These are phyloP conservation scores for Adoxophyes honmai DNA, from an alignment of 1,140 invertebrate genomes.

Conservation along the genomic window DNA sequence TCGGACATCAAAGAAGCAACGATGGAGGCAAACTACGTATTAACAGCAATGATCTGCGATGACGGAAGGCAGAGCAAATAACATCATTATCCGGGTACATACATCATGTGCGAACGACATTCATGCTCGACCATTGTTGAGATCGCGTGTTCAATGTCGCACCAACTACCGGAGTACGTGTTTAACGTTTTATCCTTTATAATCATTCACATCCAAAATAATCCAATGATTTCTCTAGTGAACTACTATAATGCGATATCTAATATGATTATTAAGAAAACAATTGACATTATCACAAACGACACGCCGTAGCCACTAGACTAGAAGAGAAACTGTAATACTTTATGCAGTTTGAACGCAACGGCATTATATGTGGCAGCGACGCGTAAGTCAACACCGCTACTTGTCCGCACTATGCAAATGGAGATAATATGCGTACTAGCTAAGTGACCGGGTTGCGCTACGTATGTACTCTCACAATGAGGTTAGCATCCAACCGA, in stretches of 20 bases:
- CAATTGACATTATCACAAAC: constrained; percentile 4
- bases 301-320: constrained; percentile 1
- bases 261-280: not conserved
- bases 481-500: constrained; percentile 57
- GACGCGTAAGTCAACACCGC: constrained; percentile 56
- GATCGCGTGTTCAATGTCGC: constrained; percentile 65
- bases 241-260: not conserved
- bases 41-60: constrained; percentile 34
- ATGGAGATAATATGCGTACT: constrained; percentile 65
- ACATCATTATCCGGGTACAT: constrained; percentile 63
- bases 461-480: constrained; percentile 51
- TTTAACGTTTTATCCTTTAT: constrained; percentile 20
- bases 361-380: constrained; percentile 38
- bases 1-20: constrained; percentile 21
- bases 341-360: constrained; percentile 34
- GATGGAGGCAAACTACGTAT: constrained; percentile 18
- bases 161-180: constrained; percentile 32
- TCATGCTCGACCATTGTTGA: constrained; percentile 65
- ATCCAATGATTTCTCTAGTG: not conserved
- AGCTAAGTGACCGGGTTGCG: constrained; percentile 65
- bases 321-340: constrained; percentile 25
- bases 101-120: constrained; percentile 42
- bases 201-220: not conserved
- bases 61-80: constrained; percentile 68
- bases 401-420: constrained; percentile 68